Evolutionary conservation across 2,797 vertebrate species (phyloP).

Genomic region (Xerus rutilus): DNA sequence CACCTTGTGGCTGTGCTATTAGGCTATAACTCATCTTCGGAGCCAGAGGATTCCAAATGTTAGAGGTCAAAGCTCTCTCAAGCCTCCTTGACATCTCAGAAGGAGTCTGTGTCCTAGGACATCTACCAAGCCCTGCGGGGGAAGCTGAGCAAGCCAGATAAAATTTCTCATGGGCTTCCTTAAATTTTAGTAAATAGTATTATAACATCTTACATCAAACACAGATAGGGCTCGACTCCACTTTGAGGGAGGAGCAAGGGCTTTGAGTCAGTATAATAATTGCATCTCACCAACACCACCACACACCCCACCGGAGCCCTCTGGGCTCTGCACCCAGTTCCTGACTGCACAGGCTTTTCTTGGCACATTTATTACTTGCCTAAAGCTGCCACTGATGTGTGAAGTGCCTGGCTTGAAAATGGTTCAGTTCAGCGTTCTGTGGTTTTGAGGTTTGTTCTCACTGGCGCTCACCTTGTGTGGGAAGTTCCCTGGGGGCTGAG

Average conservation of each 20-base stretch:
- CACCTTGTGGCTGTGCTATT: conserved; percentile 33
- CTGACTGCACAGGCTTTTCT: conserved; percentile 62
- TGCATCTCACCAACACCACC: background rate
- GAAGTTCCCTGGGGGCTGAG: conserved; percentile 14
- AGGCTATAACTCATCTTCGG: conserved; percentile 30
- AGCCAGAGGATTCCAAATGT: conserved; percentile 34
- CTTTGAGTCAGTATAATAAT: background rate
- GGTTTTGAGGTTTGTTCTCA: conserved; percentile 37
- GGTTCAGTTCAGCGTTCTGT: background rate
- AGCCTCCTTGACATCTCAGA: background rate
- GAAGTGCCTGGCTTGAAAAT: conserved; percentile 20
- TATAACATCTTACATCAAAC: background rate
- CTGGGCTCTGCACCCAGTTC: background rate
- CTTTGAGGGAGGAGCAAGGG: background rate
- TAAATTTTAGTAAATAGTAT: background rate
- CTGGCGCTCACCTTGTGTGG: conserved; percentile 63
- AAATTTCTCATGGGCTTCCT: background rate
- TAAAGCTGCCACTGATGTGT: background rate
- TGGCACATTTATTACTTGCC: conserved; percentile 74
- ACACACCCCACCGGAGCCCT: background rate
- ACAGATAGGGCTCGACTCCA: background rate
- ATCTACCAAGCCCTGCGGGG: background rate
- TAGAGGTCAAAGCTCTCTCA: conserved; percentile 25
- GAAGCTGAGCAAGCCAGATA: background rate
- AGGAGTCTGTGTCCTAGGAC: background rate